Base-by-base conservation (phyloP, 2,113 vertebrate genomes). In the Thalassoma bifasciatum region DNA sequence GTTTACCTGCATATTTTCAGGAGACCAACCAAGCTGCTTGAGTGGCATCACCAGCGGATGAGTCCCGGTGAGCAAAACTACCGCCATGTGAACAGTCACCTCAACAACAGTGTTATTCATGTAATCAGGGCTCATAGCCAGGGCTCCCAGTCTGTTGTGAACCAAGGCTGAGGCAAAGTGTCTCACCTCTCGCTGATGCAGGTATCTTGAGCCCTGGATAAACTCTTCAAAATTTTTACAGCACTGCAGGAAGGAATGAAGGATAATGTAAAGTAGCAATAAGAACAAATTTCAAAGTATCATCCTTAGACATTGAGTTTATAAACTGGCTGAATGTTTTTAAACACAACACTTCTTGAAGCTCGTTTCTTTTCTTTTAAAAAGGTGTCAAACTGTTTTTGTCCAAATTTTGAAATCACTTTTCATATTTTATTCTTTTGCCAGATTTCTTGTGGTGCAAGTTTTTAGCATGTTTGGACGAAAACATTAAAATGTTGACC, bases 1-100 rank as follows among this genome's bases (percentile, higher is more conserved):
- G 0, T 30, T 64, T 90, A 97, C 96, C 95, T 72, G 68, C 96
- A 97, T 96, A 62, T n/a, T 56, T 40, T 13, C 19, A 0, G 96
- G 94, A 5, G 4, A 54, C 72, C 95, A 92, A 1, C 94, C 95
- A 83, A 97, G 73, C 3, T 90, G 89, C 72, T 75, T 87, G 2
- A 97, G 91, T 21, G 96, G 96, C 53, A 60, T 78, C 66, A 96
- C 51, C 49, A 93, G 1, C 0, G 3, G 23, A 38, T 85, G 82
- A 14, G 81, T 83, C 17, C 87, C 85, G 0, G 84, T 93, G 23
- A 95, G 86, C 46, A 97, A 68, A 54, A 95, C 36, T 0, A 75
- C 81, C 0, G 91, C 78, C 0, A 86, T 1, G 2, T 97, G 96
- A 16, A 95, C 36, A 0, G 85, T 91, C 86, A 96, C 77, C 56